Evolutionary conservation across 2,888 invertebrate species (phyloP).

Genomic region (Diadegma fenestrale): DNA sequence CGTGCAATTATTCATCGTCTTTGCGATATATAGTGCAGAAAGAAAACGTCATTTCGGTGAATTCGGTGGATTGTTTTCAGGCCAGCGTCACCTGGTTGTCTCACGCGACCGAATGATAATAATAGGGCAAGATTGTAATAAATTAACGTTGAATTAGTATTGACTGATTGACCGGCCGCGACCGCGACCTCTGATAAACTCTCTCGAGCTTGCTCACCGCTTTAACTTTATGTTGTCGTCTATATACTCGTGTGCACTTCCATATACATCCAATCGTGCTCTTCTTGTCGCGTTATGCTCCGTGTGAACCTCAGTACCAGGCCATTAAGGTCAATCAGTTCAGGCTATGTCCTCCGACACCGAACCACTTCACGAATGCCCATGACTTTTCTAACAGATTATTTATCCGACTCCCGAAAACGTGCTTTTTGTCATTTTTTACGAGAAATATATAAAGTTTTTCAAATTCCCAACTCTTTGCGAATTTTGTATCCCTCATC

Average conservation of each 20-base stretch:
- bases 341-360: slow-evolving; percentile 66
- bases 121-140: slow-evolving; percentile 80
- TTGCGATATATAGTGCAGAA: background rate
- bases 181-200: slow-evolving; percentile 76
- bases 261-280: slow-evolving; percentile 20
- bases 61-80: background rate
- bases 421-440: background rate
- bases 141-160: slow-evolving; percentile 83
- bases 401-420: background rate
- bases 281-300: slow-evolving; percentile 43
- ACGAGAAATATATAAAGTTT: background rate
- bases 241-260: slow-evolving; percentile 8
- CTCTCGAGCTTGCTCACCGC: slow-evolving; percentile 37
- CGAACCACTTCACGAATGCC: background rate
- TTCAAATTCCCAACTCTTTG: background rate
- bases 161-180: slow-evolving; percentile 79
- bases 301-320: slow-evolving; percentile 78
- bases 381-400: slow-evolving; percentile 26
- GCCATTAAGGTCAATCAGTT: slow-evolving; percentile 79
- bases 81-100: slow-evolving; percentile 65
- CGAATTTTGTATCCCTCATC: background rate
- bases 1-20: background rate
- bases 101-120: slow-evolving; percentile 73
- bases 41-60: background rate
- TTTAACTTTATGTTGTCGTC: slow-evolving; percentile 28